These are phyloP conservation scores for Microctenopoma lineatum DNA, from an alignment of 2,797 vertebrate species.

Conservation along the genomic window DNA sequence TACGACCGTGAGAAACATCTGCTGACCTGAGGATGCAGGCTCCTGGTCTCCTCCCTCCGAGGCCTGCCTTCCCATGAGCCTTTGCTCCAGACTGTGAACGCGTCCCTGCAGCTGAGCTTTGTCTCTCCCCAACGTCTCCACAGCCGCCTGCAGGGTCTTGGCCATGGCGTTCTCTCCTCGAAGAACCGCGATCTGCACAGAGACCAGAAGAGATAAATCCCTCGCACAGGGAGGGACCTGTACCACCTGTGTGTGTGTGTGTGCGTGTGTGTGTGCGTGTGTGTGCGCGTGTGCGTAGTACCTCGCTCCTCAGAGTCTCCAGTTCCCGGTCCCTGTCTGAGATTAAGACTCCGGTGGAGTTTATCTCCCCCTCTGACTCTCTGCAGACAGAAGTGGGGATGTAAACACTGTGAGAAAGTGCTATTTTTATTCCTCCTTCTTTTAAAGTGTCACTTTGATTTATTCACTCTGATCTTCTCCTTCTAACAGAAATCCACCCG, in stretches of 20 bases:
- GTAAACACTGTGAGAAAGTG: not conserved
- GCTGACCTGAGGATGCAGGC: constrained; percentile 83
- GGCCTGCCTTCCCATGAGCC: constrained; percentile 85
- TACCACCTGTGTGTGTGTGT: not conserved
- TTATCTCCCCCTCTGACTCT: constrained; percentile 84
- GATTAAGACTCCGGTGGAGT: constrained; percentile 85
- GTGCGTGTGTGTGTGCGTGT: too few species aligned
- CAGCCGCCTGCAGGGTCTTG: constrained; percentile 90
- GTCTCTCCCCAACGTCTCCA: constrained; percentile 91
- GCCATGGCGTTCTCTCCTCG: constrained; percentile 91
- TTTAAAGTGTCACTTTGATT: not conserved
- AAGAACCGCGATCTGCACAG: constrained; percentile 86
- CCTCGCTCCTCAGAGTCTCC: constrained; percentile 93
- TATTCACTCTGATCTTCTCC: not conserved
- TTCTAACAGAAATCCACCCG: too few species aligned
- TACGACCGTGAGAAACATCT: not conserved
- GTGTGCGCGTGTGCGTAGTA: too few species aligned
- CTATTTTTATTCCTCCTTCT: not conserved
- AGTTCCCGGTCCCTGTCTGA: constrained; percentile 92
- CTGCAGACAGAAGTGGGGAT: constrained; percentile 70
- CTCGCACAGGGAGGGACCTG: not conserved
- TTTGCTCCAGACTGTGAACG: constrained; percentile 90
- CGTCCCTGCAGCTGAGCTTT: constrained; percentile 91
- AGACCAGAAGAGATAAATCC: not conserved
- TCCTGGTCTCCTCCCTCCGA: constrained; percentile 73